Evolutionary conservation across 2,113 vertebrate species (phyloP), one percentile per base, ranked within the genome.

Genomic region (Gymnobelideus leadbeateri): DNA sequence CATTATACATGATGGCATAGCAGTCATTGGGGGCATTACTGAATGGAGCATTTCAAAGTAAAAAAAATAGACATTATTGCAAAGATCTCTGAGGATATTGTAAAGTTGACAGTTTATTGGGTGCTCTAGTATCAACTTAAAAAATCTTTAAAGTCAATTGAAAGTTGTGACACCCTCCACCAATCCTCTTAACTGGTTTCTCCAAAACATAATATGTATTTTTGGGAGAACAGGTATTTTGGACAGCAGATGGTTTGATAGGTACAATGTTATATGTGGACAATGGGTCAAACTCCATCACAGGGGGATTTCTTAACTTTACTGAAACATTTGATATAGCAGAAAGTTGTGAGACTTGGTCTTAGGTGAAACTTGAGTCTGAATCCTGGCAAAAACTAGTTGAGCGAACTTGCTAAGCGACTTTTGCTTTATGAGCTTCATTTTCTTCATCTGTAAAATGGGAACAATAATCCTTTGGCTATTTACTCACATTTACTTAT

Each of bases 81-180:
- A 93, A 94, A 93, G 49, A 94, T 96, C 91, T 55, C 90, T 91
- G 84, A 94, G 26, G 84, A 92, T 61, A 19, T 92, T 84, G 92
- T 94, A 96, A n/a, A n/a, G 90, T 61, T 91, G 92, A 94, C 37
- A 93, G 91, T 94, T 93, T 94, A 96, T 46, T 46, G 31, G 89
- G 94, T 84, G 53, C 53, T 94, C 95, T 94, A 57, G 93, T 93
- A 94, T 77, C 47, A 55, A 46, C 68, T 90, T 94, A 57, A 97
- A 95, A 95, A 61, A 95, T 95, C 97, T 97, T 93, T 97, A 96
- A 97, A 89, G 92, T 97, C 94, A 96, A 52, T 57, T 37, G 89
- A 43, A 43, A 77, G 16, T 21, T n/a, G 3, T 77, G 43, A 68
- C 12, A 12, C 5, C 31, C 37, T 19, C 2, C 19, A 37, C 68